Percentiles rank a stretch among this genome's conserved stretches.
phyloP scores from a whole-genome alignment of 2,113 vertebrate species.

The Chrysemys picta region DNA sequence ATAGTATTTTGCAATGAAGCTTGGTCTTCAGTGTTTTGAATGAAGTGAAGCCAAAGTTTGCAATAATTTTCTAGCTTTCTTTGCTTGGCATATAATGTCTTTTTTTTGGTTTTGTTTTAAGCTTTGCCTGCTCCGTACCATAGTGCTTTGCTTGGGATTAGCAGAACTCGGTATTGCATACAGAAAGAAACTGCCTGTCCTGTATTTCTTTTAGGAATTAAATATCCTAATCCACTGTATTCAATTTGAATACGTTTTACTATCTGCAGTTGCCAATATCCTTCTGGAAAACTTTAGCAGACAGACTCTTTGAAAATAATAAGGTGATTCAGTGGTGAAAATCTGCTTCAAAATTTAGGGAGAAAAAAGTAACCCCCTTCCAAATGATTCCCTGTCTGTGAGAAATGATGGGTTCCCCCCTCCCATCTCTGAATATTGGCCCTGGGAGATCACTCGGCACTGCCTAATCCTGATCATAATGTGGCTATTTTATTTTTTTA shows the following conservation, averaged over 20 bases:
- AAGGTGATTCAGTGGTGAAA: neutral
- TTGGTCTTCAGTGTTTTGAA: neutral
- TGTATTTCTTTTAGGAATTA: neutral
- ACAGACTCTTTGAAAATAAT: neutral
- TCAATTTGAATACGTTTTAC: constrained; percentile 18
- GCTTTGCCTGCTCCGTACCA: neutral
- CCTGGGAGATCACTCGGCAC: neutral
- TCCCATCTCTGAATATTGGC: accelerated
- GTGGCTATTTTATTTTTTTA: neutral
- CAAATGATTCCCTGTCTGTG: accelerated
- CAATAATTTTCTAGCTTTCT: neutral
- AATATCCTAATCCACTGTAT: constrained; percentile 4
- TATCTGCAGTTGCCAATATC: neutral
- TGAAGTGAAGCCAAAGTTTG: neutral
- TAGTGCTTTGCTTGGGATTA: constrained; percentile 4
- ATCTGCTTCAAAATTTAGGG: neutral
- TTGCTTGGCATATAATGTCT: neutral
- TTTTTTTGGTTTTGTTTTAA: neutral
- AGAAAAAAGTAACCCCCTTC: neutral
- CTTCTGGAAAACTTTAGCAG: neutral
- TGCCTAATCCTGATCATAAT: accelerated
- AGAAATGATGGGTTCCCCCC: neutral
- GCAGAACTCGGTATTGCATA: neutral
- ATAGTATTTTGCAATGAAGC: neutral
- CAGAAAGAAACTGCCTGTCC: neutral